Conservation (phyloP, 2,113 vertebrate genomes). For the Cyprinodon brontotheroides region DNA sequence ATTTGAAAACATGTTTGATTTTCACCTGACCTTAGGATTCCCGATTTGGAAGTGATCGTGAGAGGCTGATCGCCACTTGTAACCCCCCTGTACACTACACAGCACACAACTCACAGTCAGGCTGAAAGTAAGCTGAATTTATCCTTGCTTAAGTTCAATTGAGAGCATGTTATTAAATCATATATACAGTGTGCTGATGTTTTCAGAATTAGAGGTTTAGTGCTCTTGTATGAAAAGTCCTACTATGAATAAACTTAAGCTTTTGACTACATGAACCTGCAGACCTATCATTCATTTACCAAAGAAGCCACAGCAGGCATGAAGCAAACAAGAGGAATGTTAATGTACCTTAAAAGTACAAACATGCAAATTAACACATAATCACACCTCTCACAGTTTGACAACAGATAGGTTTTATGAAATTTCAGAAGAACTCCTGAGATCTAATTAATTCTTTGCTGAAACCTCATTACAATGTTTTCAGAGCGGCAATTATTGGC, state of each 20-base stretch:
- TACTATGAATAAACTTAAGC: slow-evolving; percentile 69
- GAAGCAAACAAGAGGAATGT: slow-evolving; percentile 37
- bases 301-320: slow-evolving; percentile 40
- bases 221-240: slow-evolving; percentile 49
- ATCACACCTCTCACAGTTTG: slow-evolving; percentile 55
- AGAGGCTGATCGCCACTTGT: too few species aligned
- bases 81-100: too few species aligned
- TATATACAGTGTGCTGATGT: slow-evolving; percentile 33
- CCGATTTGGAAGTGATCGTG: too few species aligned
- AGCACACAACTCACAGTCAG: too few species aligned
- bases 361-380: slow-evolving; percentile 59
- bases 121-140: slow-evolving; percentile 31
- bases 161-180: slow-evolving; percentile 27
- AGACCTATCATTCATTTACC: slow-evolving; percentile 37
- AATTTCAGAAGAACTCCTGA: slow-evolving; percentile 45
- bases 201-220: slow-evolving; percentile 43
- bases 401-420: slow-evolving; percentile 47
- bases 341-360: slow-evolving; percentile 58
- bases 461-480: slow-evolving; percentile 60
- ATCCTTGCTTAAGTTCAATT: slow-evolving; percentile 48
- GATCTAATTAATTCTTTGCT: slow-evolving; percentile 57
- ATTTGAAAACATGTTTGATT: too few species aligned
- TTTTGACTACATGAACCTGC: slow-evolving; percentile 47
- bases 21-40: too few species aligned
- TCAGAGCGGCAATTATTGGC: slow-evolving; percentile 49